phyloP scores from a whole-genome alignment of 2,113 vertebrate species.

The Notechis scutatus region DNA sequence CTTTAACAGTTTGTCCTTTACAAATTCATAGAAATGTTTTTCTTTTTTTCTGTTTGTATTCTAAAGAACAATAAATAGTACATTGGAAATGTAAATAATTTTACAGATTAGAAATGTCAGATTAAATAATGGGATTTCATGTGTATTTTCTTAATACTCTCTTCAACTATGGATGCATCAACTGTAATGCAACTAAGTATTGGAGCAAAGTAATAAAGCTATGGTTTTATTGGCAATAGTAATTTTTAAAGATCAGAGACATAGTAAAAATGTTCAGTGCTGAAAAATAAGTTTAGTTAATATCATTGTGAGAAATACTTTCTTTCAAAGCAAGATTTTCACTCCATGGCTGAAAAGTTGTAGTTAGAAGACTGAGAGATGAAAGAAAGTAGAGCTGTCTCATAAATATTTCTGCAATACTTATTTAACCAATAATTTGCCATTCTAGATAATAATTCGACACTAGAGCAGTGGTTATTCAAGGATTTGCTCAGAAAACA shows the following conservation, averaged over 20 bases:
- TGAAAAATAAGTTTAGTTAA: neutral
- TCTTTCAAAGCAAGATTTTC: neutral
- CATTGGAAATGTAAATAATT: neutral
- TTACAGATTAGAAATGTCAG: slow-evolving; percentile 7
- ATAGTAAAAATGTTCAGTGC: neutral
- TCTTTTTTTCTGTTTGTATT: neutral
- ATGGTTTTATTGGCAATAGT: neutral
- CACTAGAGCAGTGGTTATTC: neutral
- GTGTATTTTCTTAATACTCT: neutral
- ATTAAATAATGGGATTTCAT: slow-evolving; percentile 8
- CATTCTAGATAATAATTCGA: neutral
- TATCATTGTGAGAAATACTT: neutral
- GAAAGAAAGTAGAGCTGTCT: neutral
- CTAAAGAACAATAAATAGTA: slow-evolving; percentile 2
- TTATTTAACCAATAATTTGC: neutral
- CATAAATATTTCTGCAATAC: neutral
- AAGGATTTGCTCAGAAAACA: neutral
- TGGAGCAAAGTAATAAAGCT: neutral
- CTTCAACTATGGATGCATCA: neutral
- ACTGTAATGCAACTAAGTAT: slow-evolving; percentile 23
- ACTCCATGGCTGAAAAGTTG: neutral
- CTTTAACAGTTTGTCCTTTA: neutral
- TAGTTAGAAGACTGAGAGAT: neutral
- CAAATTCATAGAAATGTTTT: neutral
- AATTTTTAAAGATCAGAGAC: slow-evolving; percentile 10